Percentiles rank a stretch among this genome's conserved stretches.
Evolutionary conservation across 2,888 invertebrate species (phyloP).

Genomic region (Phalera bucephala): DNA sequence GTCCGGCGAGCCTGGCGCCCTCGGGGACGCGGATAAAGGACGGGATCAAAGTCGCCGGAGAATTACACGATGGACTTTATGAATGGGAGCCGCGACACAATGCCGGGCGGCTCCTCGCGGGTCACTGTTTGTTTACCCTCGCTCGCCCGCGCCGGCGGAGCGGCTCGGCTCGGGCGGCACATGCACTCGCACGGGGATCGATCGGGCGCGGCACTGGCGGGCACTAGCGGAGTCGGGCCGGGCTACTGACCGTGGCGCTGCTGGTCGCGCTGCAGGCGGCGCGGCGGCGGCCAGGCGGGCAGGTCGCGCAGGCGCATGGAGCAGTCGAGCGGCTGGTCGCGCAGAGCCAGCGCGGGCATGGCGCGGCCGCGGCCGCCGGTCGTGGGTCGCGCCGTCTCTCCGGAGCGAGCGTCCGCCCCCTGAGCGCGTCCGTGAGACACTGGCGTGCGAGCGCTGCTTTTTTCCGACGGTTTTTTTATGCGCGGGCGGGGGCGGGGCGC

Average conservation of each 20-base stretch:
- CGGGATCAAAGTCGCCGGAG: slow-evolving; percentile 22
- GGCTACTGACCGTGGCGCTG: slow-evolving; percentile 66
- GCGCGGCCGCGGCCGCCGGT: slow-evolving; percentile 83
- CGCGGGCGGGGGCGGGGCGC: slow-evolving; percentile 71
- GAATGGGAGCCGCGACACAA: slow-evolving; percentile 18
- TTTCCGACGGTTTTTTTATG: slow-evolving; percentile 64
- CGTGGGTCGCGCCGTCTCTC: slow-evolving; percentile 71
- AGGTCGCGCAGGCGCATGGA: slow-evolving; percentile 84
- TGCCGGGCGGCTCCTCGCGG: slow-evolving; percentile 6
- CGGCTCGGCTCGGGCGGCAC: slow-evolving; percentile 5
- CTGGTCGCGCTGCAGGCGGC: slow-evolving; percentile 36
- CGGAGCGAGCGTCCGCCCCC: slow-evolving; percentile 65
- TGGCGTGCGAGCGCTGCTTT: slow-evolving; percentile 68
- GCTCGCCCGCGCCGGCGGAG: neutral
- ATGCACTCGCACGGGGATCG: slow-evolving; percentile 7
- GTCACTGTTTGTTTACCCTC: slow-evolving; percentile 22
- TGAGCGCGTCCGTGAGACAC: slow-evolving; percentile 73
- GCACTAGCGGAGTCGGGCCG: slow-evolving; percentile 8
- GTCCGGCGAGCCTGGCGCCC: slow-evolving; percentile 26
- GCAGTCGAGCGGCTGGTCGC: slow-evolving; percentile 88
- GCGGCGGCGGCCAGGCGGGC: slow-evolving; percentile 73
- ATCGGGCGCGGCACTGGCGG: slow-evolving; percentile 8
- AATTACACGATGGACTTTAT: slow-evolving; percentile 12
- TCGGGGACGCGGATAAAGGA: slow-evolving; percentile 22
- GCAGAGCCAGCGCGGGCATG: slow-evolving; percentile 86